Evolutionary conservation across 2,797 vertebrate genomes (phyloP).

Genomic region (Heterohyrax brucei): DNA sequence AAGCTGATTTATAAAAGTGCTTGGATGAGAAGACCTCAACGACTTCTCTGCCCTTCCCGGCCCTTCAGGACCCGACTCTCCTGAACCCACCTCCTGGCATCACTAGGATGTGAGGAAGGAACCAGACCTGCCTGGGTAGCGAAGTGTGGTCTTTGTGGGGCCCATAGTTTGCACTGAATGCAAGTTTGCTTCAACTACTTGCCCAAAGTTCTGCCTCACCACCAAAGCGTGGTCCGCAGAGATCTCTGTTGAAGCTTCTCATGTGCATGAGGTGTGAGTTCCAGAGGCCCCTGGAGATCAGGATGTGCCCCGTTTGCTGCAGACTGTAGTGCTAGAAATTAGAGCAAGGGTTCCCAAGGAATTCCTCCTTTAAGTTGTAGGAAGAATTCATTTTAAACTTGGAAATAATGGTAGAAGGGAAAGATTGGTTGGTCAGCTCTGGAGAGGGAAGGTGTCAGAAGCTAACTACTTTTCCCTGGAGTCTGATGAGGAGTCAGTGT

Average conservation of each 20-base stretch:
- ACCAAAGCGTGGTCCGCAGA: slow-evolving; percentile 10
- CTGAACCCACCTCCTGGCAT: not conserved
- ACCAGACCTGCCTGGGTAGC: not conserved
- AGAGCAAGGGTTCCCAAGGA: not conserved
- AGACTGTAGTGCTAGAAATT: not conserved
- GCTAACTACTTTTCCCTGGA: slow-evolving; percentile 93
- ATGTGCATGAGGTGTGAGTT: slow-evolving; percentile 24
- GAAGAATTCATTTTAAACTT: slow-evolving; percentile 33
- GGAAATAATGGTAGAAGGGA: slow-evolving; percentile 50
- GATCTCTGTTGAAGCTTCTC: slow-evolving; percentile 53
- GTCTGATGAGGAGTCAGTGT: slow-evolving; percentile 95
- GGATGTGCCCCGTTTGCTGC: not conserved
- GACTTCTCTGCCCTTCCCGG: not conserved
- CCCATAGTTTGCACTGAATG: slow-evolving; percentile 29
- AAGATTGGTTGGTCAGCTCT: slow-evolving; percentile 75
- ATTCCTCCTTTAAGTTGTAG: slow-evolving; percentile 50
- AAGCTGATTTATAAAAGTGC: not conserved
- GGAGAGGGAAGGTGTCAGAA: slow-evolving; percentile 90
- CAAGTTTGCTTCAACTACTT: slow-evolving; percentile 54
- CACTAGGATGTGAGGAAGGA: slow-evolving; percentile 9
- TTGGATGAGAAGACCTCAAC: not conserved
- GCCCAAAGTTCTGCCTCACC: not conserved
- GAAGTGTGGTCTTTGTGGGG: slow-evolving; percentile 30
- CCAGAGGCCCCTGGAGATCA: slow-evolving; percentile 45
- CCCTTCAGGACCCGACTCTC: slow-evolving; percentile 20